phyloP scores from a whole-genome alignment of 35 echinoderm and acorn worm genomes.

The Strongylocentrotus purpuratus region DNA sequence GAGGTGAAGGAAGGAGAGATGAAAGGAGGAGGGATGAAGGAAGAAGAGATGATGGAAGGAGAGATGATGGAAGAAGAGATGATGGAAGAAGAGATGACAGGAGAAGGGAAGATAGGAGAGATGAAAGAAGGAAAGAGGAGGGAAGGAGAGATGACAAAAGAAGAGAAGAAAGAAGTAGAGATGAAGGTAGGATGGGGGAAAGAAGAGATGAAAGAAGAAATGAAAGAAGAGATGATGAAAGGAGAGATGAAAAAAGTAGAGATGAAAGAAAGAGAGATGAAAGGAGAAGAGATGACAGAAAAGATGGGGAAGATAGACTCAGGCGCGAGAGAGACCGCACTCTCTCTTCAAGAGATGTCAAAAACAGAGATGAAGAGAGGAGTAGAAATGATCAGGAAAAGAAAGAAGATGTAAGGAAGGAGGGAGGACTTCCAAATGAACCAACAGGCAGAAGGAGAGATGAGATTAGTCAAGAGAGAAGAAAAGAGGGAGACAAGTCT shows the following conservation, averaged over 20 bases:
- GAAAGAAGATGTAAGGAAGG: neutral
- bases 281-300: neutral
- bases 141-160: neutral
- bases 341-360: neutral
- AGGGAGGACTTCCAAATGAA: neutral
- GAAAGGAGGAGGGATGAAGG: neutral
- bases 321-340: neutral
- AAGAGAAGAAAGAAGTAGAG: neutral
- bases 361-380: neutral
- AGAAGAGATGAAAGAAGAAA: neutral
- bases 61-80: neutral
- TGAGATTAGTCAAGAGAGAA: neutral
- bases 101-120: neutral
- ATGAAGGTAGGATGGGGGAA: neutral
- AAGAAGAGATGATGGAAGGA: neutral
- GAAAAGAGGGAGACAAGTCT: neutral
- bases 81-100: neutral
- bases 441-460: neutral
- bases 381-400: neutral
- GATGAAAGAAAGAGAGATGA: neutral
- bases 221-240: neutral
- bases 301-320: neutral
- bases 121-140: neutral
- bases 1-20: slow-evolving; percentile 23
- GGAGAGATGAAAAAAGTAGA: neutral